Evolutionary conservation across 2,797 vertebrate species (phyloP), one percentile per base, ranked within the genome.

Genomic region (Sebastes oblongus): DNA sequence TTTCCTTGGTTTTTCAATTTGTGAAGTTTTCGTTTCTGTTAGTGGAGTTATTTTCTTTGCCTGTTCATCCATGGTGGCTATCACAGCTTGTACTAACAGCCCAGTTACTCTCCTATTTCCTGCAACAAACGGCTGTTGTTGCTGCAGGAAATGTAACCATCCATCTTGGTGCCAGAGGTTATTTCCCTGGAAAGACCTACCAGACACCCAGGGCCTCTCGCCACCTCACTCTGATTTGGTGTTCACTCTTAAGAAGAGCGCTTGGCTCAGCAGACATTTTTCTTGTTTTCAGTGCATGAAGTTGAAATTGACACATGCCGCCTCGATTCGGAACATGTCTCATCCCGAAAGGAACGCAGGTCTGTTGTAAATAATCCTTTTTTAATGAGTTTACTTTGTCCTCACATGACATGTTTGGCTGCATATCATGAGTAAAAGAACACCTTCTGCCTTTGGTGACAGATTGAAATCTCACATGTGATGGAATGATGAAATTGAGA

Each of bases 121-220:
- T 61, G 52, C 84, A 81, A 88, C 83, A 84, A 93, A 77, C 65
- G 64, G 66, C 82, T 84, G 88, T 82, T 89, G 84, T 76, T 85
- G 86, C 79, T 83, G 83, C 69, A 82, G 88, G 86, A 87, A 92
- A 87, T 89, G 88, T 80, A 86, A 61, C 86, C 89, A 90, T 94
- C 89, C 84, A 89, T 93, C 92, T 94, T 91, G 20, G 82, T 93
- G 91, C 91, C 80, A 78, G 79, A 74, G 74, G 89, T 88, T 86
- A 88, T 93, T 92, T 92, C 87, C 88, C 87, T 69, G 77, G 82
- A 69, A 86, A 87, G 84, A 39, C 82, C 67, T 20, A 78, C 25
- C 76, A 55, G 85, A 80, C 79, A 77, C 68, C 75, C 56, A 6
- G 67, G 36, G 68, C 75, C 75, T 34, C 79, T 60, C 75, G 1